Percentiles rank a stretch among this genome's conserved stretches.
These are phyloP conservation scores for Microchirus variegatus DNA, from an alignment of 2,797 vertebrate genomes.

Conservation along the genomic window DNA sequence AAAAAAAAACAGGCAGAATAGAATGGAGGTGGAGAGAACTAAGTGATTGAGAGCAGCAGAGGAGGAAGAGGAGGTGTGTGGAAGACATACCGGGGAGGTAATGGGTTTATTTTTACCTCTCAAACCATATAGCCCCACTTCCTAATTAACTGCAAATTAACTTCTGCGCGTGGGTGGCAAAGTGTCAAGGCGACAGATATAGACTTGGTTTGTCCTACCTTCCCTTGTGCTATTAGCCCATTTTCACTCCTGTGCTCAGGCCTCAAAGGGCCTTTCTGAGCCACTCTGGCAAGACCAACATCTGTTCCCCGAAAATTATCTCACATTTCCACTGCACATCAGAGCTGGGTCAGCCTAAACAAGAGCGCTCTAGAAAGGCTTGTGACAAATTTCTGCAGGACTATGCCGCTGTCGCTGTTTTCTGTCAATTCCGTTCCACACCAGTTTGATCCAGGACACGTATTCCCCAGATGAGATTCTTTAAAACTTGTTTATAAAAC, in stretches of 20 bases:
- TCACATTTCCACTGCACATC: slow-evolving; percentile 19
- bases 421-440: slow-evolving; percentile 1
- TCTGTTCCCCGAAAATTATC: slow-evolving; percentile 51
- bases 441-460: slow-evolving; percentile 31
- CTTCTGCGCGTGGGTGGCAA: slow-evolving; percentile 47
- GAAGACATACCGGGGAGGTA: slow-evolving; percentile 20
- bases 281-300: slow-evolving; percentile 40
- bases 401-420: slow-evolving; percentile 6
- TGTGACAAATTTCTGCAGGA: background rate
- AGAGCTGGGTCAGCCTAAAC: slow-evolving; percentile 44
- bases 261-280: slow-evolving; percentile 45
- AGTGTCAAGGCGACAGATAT: slow-evolving; percentile 35
- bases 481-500: slow-evolving; percentile 38
- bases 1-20: slow-evolving; percentile 29
- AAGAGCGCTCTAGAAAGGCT: slow-evolving; percentile 36
- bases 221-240: slow-evolving; percentile 52
- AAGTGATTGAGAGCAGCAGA: slow-evolving; percentile 24
- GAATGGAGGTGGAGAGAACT: slow-evolving; percentile 50
- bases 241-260: slow-evolving; percentile 43
- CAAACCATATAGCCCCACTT: slow-evolving; percentile 47
- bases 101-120: slow-evolving; percentile 70
- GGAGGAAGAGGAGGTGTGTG: slow-evolving; percentile 50
- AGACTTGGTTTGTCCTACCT: slow-evolving; percentile 19
- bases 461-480: slow-evolving; percentile 34
- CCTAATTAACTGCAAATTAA: slow-evolving; percentile 79